phyloP scores from a whole-genome alignment of 2,888 invertebrate genomes.

The Graphium colonna region DNA sequence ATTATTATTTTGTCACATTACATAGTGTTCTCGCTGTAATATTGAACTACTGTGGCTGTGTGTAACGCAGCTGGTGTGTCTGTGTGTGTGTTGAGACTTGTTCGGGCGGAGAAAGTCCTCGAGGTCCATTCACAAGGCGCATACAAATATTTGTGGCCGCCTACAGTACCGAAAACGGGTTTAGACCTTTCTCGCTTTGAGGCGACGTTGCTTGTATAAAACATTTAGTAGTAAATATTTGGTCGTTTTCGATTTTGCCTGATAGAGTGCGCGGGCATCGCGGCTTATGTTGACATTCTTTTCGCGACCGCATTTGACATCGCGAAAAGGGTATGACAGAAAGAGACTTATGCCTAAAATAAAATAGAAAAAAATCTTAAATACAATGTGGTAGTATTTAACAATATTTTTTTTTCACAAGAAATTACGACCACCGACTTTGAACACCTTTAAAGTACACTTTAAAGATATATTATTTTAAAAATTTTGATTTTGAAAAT shows the following conservation, averaged over 20 bases:
- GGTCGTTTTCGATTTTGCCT: conserved; percentile 1
- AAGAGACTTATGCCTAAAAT: too few relatives aligned
- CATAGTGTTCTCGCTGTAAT: neutral
- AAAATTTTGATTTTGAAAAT: too few relatives aligned
- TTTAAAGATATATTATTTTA: too few relatives aligned
- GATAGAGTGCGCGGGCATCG: neutral
- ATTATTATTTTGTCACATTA: too few relatives aligned
- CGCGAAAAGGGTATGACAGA: too few relatives aligned
- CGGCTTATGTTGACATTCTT: too few relatives aligned
- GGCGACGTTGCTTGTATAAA: conserved; percentile 35
- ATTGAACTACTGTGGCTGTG: conserved; percentile 17
- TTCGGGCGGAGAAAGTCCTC: conserved; percentile 71
- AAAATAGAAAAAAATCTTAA: too few relatives aligned
- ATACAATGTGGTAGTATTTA: too few relatives aligned
- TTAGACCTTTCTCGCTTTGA: conserved; percentile 54
- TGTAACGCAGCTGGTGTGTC: conserved; percentile 32
- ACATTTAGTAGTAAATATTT: neutral
- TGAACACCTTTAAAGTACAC: too few relatives aligned
- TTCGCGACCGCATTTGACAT: too few relatives aligned
- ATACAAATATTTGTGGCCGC: conserved; percentile 78
- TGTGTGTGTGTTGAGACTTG: conserved; percentile 56
- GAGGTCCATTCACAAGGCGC: conserved; percentile 74
- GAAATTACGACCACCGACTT: too few relatives aligned
- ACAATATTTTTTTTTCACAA: too few relatives aligned
- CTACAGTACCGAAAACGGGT: conserved; percentile 72